These are phyloP conservation scores for Apaloderma vittatum DNA, from an alignment of 2,113 vertebrate genomes.

Conservation along the genomic window DNA sequence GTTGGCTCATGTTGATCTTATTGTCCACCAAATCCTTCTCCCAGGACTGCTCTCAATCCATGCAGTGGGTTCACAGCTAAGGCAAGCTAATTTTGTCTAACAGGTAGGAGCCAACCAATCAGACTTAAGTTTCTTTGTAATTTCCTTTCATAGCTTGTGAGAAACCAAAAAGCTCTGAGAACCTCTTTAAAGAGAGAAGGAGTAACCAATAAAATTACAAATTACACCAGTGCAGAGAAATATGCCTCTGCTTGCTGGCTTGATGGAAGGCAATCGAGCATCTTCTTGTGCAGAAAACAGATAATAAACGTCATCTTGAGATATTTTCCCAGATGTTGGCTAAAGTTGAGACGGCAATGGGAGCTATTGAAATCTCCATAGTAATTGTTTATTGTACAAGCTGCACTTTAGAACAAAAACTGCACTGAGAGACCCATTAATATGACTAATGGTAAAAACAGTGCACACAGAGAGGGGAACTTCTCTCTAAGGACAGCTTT, in stretches of 20 bases:
- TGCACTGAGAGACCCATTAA: neutral
- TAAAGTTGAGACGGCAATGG: neutral
- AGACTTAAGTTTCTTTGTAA: neutral
- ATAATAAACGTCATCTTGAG: neutral
- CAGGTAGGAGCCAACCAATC: neutral
- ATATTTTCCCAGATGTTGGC: conserved; percentile 16
- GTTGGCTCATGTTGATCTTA: no score
- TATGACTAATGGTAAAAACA: neutral
- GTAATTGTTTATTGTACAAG: neutral
- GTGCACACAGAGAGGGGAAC: neutral
- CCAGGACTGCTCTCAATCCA: no score
- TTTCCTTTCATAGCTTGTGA: neutral
- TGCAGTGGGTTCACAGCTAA: neutral
- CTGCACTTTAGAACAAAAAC: neutral
- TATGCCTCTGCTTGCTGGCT: neutral
- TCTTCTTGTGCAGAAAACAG: conserved; percentile 1
- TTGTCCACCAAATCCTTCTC: no score
- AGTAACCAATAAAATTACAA: neutral
- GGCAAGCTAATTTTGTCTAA: neutral
- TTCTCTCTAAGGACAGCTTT: neutral
- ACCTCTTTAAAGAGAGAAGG: neutral
- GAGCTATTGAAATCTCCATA: neutral
- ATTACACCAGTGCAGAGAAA: neutral
- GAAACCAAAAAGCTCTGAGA: neutral
- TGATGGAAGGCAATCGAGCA: neutral